Conservation (phyloP, 1,140 invertebrate species). For the Drosophila aff. region DNA sequence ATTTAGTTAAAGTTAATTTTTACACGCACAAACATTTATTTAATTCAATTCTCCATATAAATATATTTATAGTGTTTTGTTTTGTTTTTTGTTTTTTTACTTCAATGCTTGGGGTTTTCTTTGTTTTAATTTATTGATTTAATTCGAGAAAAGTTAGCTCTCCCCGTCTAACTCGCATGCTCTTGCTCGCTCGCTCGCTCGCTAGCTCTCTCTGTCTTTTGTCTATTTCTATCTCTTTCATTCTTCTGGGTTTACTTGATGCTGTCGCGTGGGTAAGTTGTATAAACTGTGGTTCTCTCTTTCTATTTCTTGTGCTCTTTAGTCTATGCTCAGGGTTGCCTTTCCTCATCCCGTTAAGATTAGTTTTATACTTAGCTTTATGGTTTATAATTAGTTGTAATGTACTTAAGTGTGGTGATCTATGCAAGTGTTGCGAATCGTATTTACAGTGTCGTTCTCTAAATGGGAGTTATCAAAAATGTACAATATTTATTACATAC, state of each 20-base stretch:
- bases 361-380: constrained; percentile 48
- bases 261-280: constrained; percentile 77
- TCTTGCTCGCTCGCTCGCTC: constrained; percentile 30
- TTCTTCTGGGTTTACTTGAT: constrained; percentile 44
- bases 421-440: constrained; percentile 50
- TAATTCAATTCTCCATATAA: constrained; percentile 74
- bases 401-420: constrained; percentile 46
- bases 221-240: constrained; percentile 30
- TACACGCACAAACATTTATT: constrained; percentile 83
- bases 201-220: constrained; percentile 15
- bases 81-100: constrained; percentile 5
- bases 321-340: constrained; percentile 80
- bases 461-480: constrained; percentile 76
- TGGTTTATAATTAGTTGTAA: constrained; percentile 32
- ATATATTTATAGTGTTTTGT: constrained; percentile 59
- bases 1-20: constrained; percentile 82
- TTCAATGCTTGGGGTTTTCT: constrained; percentile 32
- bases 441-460: constrained; percentile 73
- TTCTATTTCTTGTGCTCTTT: constrained; percentile 59
- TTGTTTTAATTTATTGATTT: constrained; percentile 47
- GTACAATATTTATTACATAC: constrained; percentile 76
- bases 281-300: constrained; percentile 54
- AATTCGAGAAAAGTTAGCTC: constrained; percentile 52
- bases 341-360: constrained; percentile 50
- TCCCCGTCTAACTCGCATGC: constrained; percentile 45